A percentile compares a stretch with the other conserved stretches of the same genome.
These are phyloP conservation scores for Hirtodrosophila histrioides DNA, from an alignment of 2,888 invertebrate species.

Conservation along the genomic window DNA sequence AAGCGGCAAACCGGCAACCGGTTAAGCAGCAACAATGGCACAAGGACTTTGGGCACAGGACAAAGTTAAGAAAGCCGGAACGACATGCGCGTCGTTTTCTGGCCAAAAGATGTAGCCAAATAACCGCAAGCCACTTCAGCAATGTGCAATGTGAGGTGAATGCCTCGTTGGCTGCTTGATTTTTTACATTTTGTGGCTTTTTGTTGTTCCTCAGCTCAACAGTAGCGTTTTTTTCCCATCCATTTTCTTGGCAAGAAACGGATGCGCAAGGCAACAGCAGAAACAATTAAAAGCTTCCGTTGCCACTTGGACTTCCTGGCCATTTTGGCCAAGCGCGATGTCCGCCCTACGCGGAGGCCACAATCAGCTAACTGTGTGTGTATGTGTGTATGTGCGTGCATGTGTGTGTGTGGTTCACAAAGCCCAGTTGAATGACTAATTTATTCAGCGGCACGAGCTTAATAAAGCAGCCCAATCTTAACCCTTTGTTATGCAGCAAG, in stretches of 20 bases:
- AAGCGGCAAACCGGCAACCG: conserved; percentile 42
- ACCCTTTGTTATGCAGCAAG: not conserved
- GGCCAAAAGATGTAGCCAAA: conserved; percentile 71
- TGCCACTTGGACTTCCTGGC: conserved; percentile 76
- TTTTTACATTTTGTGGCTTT: conserved; percentile 57
- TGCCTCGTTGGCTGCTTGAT: conserved; percentile 26
- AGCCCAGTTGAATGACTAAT: conserved; percentile 32
- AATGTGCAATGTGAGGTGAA: conserved; percentile 60
- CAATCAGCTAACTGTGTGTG: conserved; percentile 29
- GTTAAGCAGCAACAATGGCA: conserved; percentile 63
- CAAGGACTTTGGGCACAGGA: conserved; percentile 24
- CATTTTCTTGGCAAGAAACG: conserved; percentile 55
- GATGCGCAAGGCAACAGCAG: conserved; percentile 74
- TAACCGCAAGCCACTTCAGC: conserved; percentile 68
- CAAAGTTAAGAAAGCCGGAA: conserved; percentile 70
- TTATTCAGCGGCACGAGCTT: conserved; percentile 31
- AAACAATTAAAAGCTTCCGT: conserved; percentile 79
- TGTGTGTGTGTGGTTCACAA: conserved; percentile 6
- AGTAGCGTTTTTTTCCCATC: conserved; percentile 12
- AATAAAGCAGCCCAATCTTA: conserved; percentile 13
- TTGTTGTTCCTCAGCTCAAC: conserved; percentile 47
- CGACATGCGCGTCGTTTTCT: conserved; percentile 65
- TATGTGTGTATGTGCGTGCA: conserved; percentile 1
- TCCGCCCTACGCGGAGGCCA: conserved; percentile 24
- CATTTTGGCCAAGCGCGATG: conserved; percentile 58